Percentiles rank a stretch among this genome's conserved stretches.
Conservation (phyloP, 1,140 invertebrate genomes). For the Drosophila azteca region DNA sequence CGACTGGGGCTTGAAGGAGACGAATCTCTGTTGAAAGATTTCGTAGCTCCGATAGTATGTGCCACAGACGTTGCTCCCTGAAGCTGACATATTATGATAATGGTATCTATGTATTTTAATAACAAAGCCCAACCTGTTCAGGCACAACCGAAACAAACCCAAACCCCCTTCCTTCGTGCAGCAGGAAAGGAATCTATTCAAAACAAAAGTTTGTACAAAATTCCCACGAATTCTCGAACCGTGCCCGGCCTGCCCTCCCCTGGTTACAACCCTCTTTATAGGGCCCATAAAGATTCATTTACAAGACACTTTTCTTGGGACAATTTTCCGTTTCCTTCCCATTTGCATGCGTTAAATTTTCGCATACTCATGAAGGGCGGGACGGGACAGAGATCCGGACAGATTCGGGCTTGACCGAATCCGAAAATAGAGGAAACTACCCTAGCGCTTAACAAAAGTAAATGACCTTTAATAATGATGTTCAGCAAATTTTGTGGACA, state of each 20-base stretch:
- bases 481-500: slow-evolving; percentile 60
- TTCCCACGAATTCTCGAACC: slow-evolving; percentile 44
- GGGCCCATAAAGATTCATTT: slow-evolving; percentile 65
- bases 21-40: slow-evolving; percentile 39
- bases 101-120: slow-evolving; percentile 37
- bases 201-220: slow-evolving; percentile 53
- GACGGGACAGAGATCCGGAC: slow-evolving; percentile 18
- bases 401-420: slow-evolving; percentile 11
- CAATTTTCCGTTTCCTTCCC: slow-evolving; percentile 48
- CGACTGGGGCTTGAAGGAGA: slow-evolving; percentile 36
- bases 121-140: slow-evolving; percentile 64
- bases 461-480: slow-evolving; percentile 70
- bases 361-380: slow-evolving; percentile 45
- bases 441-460: slow-evolving; percentile 42
- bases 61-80: background rate
- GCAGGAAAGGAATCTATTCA: slow-evolving; percentile 17
- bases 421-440: slow-evolving; percentile 58
- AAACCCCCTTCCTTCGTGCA: slow-evolving; percentile 23
- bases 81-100: slow-evolving; percentile 50
- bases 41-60: background rate
- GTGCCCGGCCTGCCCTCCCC: background rate
- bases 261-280: slow-evolving; percentile 30
- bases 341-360: slow-evolving; percentile 75
- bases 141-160: slow-evolving; percentile 37
- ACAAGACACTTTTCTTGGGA: slow-evolving; percentile 53